These are phyloP conservation scores for Bettongia penicillata DNA, from an alignment of 2,113 vertebrate genomes.

Conservation along the genomic window DNA sequence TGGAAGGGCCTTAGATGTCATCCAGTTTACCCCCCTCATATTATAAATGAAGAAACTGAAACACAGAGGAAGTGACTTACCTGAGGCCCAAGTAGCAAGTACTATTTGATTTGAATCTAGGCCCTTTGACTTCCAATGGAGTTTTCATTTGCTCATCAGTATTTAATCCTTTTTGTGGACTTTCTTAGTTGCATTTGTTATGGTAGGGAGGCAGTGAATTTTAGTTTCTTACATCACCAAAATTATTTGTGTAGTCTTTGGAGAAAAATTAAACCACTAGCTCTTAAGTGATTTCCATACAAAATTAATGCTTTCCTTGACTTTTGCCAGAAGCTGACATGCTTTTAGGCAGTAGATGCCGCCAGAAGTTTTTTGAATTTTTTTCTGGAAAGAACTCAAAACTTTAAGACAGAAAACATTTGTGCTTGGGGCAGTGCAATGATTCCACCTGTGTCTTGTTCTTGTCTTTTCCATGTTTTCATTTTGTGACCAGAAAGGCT, in stretches of 20 bases:
- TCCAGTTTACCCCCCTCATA: background rate
- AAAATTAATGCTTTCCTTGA: conserved; percentile 80
- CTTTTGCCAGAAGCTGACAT: conserved; percentile 81
- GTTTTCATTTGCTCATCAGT: background rate
- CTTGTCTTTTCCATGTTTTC: conserved; percentile 79
- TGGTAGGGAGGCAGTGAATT: conserved; percentile 63
- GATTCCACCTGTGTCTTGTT: conserved; percentile 82
- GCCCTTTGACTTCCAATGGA: background rate
- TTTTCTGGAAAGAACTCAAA: conserved; percentile 78
- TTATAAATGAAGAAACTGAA: background rate
- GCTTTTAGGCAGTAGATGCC: conserved; percentile 78
- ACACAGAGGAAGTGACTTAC: background rate
- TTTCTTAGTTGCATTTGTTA: conserved; percentile 56
- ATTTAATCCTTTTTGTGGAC: background rate
- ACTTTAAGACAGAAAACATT: conserved; percentile 81
- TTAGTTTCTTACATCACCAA: conserved; percentile 66
- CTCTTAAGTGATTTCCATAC: conserved; percentile 73
- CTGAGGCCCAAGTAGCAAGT: background rate
- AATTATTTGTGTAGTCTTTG: conserved; percentile 78
- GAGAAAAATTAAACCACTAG: conserved; percentile 80
- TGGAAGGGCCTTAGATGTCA: background rate
- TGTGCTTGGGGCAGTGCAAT: conserved; percentile 79
- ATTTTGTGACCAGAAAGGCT: conserved; percentile 76
- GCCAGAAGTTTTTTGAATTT: conserved; percentile 80
- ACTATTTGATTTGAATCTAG: background rate